A percentile compares a stretch with the other conserved stretches of the same genome.
Evolutionary conservation across 2,113 vertebrate species (phyloP).

Genomic region (Sisor rabdophorus): DNA sequence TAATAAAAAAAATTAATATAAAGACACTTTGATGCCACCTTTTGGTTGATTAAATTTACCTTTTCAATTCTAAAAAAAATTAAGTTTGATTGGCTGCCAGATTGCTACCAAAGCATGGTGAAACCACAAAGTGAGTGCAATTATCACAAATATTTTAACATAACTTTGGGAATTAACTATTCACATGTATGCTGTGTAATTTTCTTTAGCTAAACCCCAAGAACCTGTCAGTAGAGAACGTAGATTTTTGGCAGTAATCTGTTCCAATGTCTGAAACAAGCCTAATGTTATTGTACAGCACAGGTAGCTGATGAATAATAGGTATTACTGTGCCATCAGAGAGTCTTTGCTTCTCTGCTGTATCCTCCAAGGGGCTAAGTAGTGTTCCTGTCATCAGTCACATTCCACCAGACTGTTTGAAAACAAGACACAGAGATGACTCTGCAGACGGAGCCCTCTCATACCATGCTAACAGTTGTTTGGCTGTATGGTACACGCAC

Average conservation of each 20-base stretch:
- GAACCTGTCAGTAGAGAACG: slow-evolving; percentile 33
- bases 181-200: slow-evolving; percentile 30
- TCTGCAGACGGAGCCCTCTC: slow-evolving; percentile 86
- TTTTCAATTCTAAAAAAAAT: slow-evolving; percentile 21
- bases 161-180: slow-evolving; percentile 31
- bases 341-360: slow-evolving; percentile 44
- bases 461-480: slow-evolving; percentile 88
- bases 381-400: slow-evolving; percentile 86
- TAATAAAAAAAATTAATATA: slow-evolving; percentile 9
- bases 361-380: slow-evolving; percentile 52
- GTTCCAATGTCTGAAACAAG: slow-evolving; percentile 43
- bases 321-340: slow-evolving; percentile 38
- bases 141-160: slow-evolving; percentile 45
- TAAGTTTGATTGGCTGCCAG: slow-evolving; percentile 37
- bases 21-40: neutral
- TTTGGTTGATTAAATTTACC: slow-evolving; percentile 8
- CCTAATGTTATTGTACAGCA: slow-evolving; percentile 27
- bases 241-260: slow-evolving; percentile 43
- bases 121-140: slow-evolving; percentile 39
- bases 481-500: slow-evolving; percentile 77
- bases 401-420: slow-evolving; percentile 90
- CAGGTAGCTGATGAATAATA: slow-evolving; percentile 45
- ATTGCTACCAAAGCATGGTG: slow-evolving; percentile 35
- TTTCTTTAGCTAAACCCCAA: slow-evolving; percentile 33
- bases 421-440: slow-evolving; percentile 81